A percentile compares a stretch with the other conserved stretches of the same genome.
Conservation (phyloP, 2,797 vertebrate genomes). For the Vespertilio murinus region DNA sequence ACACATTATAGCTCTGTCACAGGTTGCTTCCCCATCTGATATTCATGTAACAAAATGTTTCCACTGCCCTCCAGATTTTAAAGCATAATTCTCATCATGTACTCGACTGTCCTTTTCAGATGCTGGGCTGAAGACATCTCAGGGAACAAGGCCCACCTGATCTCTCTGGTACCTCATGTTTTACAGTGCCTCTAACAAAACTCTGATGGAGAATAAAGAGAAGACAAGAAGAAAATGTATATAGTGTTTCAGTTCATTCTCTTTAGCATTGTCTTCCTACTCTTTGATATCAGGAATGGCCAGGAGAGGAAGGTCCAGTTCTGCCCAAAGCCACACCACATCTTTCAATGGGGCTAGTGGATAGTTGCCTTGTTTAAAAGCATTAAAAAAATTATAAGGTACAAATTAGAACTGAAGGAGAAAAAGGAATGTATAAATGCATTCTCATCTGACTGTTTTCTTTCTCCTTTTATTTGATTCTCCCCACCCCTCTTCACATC, state of each 20-base stretch:
- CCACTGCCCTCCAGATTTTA: fast-evolving
- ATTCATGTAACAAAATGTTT: background rate
- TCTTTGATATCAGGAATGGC: background rate
- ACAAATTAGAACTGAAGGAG: fast-evolving
- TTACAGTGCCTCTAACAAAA: fast-evolving
- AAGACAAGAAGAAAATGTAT: too few relatives aligned
- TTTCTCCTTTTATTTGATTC: background rate
- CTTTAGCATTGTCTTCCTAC: fast-evolving
- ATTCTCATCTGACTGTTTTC: fast-evolving
- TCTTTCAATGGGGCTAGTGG: fast-evolving
- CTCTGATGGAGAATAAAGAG: too few relatives aligned
- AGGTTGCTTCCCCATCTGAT: background rate
- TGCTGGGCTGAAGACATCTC: fast-evolving
- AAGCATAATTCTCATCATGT: fast-evolving
- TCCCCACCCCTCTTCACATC: too few relatives aligned
- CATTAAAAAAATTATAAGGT: fast-evolving
- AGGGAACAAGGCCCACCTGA: background rate
- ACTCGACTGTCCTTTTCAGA: background rate
- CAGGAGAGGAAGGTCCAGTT: background rate
- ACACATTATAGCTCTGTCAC: fast-evolving
- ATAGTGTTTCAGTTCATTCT: background rate
- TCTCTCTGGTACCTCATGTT: fast-evolving
- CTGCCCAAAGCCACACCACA: fast-evolving
- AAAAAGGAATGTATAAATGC: too few relatives aligned
- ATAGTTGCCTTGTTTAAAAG: background rate